Percentiles rank a stretch among this genome's conserved stretches.
Evolutionary conservation across 2,797 vertebrate species (phyloP).

Genomic region (Acanthurus leucopareius): DNA sequence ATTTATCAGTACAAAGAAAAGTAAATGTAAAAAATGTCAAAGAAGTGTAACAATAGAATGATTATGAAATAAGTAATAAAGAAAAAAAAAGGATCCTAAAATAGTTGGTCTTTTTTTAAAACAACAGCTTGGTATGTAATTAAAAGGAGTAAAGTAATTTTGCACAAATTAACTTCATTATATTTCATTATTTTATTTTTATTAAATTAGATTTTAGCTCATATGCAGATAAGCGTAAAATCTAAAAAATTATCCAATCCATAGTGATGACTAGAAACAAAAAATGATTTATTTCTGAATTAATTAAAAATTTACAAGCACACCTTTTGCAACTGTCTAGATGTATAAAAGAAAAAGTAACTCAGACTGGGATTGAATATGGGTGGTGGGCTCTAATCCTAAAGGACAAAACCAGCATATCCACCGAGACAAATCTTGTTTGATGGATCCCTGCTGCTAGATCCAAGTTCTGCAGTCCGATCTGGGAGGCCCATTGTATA

Average conservation of each 20-base stretch:
- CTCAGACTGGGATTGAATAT: conserved; percentile 54
- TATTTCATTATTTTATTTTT: too few species aligned
- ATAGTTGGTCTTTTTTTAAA: background rate
- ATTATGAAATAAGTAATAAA: background rate
- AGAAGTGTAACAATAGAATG: background rate
- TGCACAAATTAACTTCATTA: background rate
- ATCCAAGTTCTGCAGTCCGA: conserved; percentile 65
- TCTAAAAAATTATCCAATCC: background rate
- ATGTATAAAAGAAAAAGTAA: conserved; percentile 53
- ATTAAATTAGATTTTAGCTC: too few species aligned
- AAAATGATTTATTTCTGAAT: conserved; percentile 17
- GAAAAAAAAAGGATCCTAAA: background rate
- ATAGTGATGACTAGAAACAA: background rate
- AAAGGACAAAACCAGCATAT: conserved; percentile 77
- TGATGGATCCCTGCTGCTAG: conserved; percentile 79
- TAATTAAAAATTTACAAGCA: conserved; percentile 38
- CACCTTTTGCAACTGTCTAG: conserved; percentile 18
- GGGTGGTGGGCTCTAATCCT: conserved; percentile 77
- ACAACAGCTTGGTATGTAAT: conserved; percentile 8
- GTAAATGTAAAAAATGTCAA: background rate
- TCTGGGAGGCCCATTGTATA: conserved; percentile 76
- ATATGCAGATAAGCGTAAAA: background rate
- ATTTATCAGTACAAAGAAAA: background rate
- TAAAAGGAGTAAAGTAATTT: background rate
- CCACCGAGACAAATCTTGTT: conserved; percentile 84